A percentile compares a stretch with the other conserved stretches of the same genome.
These are phyloP conservation scores for Arnoldichthys spilopterus DNA, from an alignment of 2,797 vertebrate species.

Conservation along the genomic window DNA sequence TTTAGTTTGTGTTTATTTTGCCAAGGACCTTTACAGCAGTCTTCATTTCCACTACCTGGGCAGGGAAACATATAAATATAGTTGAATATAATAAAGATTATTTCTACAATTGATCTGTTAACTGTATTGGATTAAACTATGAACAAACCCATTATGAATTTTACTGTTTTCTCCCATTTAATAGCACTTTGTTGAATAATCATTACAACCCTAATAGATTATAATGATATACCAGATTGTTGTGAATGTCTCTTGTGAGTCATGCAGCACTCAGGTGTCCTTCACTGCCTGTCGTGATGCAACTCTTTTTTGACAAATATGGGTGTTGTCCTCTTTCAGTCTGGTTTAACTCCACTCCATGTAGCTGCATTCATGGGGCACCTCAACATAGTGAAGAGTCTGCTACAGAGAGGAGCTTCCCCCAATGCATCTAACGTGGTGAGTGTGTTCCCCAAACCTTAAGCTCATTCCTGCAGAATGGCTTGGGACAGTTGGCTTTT, in stretches of 20 bases:
- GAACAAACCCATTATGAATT: not conserved
- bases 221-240: too few species aligned
- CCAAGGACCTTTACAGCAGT: not conserved
- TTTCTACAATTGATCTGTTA: not conserved
- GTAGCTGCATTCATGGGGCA: slow-evolving; percentile 98
- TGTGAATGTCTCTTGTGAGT: not conserved
- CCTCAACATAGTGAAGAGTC: slow-evolving; percentile 90
- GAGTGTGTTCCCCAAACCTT: slow-evolving; percentile 62
- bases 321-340: slow-evolving; percentile 74
- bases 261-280: not conserved
- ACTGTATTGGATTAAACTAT: not conserved
- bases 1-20: not conserved
- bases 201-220: too few species aligned
- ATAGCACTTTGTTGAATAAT: too few species aligned
- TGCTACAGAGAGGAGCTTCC: slow-evolving; percentile 91
- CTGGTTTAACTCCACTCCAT: slow-evolving; percentile 94
- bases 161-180: not conserved
- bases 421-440: slow-evolving; percentile 98
- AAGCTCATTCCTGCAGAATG: not conserved
- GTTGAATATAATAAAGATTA: not conserved
- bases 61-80: not conserved
- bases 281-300: not conserved
- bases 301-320: not conserved
- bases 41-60: not conserved
- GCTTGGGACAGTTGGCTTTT: too few species aligned